Percentiles rank a stretch among this genome's conserved stretches.
phyloP scores from a whole-genome alignment of 2,888 invertebrate species.

The Aphrophora alni region DNA sequence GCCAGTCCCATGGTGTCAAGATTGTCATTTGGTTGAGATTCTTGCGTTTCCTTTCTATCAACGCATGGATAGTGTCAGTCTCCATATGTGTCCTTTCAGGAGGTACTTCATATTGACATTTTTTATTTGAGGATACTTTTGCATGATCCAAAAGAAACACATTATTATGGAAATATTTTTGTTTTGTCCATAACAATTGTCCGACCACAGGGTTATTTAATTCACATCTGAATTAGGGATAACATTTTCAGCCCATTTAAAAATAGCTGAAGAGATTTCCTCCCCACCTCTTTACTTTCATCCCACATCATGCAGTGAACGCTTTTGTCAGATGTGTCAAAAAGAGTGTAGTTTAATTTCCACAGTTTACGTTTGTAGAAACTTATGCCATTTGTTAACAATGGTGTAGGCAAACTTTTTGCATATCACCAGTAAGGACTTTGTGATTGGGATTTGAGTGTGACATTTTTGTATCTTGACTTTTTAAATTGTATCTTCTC shows the following conservation, averaged over 20 bases:
- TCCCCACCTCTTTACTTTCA: constrained; percentile 45
- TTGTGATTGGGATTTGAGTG: not conserved
- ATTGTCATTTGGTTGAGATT: constrained; percentile 13
- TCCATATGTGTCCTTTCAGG: constrained; percentile 30
- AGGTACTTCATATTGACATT: not conserved
- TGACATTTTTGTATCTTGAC: not conserved
- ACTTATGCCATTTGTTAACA: constrained; percentile 14
- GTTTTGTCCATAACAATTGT: constrained; percentile 13
- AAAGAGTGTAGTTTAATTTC: constrained; percentile 19
- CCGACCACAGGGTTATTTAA: constrained; percentile 16
- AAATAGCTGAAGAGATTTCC: constrained; percentile 48
- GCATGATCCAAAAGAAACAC: not conserved
- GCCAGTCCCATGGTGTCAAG: constrained; percentile 24
- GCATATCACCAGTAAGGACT: constrained; percentile 23
- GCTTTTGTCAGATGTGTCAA: constrained; percentile 1
- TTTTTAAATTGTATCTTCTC: constrained; percentile 8
- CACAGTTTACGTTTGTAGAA: constrained; percentile 26
- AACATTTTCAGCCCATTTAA: constrained; percentile 43
- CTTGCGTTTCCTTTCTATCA: constrained; percentile 22
- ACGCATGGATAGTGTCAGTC: constrained; percentile 19
- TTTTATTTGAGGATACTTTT: not conserved
- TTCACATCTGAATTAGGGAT: not conserved
- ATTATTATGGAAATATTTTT: not conserved
- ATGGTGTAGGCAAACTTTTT: constrained; percentile 19
- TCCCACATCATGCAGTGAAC: constrained; percentile 46